These are phyloP conservation scores for Siniperca obscura DNA, from an alignment of 2,797 vertebrate species.

Conservation along the genomic window DNA sequence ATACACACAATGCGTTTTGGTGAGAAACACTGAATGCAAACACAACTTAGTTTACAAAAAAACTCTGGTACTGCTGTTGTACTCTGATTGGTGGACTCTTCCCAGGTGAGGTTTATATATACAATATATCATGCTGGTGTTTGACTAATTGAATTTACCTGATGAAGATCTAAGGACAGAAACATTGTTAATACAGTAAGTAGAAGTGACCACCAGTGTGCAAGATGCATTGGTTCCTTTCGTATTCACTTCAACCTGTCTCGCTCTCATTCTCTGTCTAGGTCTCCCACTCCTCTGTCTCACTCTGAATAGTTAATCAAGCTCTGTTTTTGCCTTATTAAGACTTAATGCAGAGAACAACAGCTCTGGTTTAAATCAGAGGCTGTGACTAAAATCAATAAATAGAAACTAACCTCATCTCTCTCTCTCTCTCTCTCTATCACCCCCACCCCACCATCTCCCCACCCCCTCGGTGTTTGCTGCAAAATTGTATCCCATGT, in stretches of 20 bases:
- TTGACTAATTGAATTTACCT: not conserved
- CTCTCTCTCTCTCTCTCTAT: not conserved
- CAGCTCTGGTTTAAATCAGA: constrained; percentile 65
- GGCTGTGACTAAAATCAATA: constrained; percentile 57
- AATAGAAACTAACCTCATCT: constrained; percentile 46
- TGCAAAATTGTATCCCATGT: constrained; percentile 90
- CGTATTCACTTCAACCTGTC: not conserved
- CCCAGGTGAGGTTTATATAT: not conserved
- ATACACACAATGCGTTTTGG: no score
- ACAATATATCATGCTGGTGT: not conserved
- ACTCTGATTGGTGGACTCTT: not conserved
- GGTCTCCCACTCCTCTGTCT: constrained; percentile 23
- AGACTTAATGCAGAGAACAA: constrained; percentile 62
- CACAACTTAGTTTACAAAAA: not conserved
- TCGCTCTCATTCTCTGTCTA: not conserved
- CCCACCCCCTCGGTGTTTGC: constrained; percentile 83
- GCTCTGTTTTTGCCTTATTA: constrained; percentile 64
- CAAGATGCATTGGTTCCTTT: not conserved
- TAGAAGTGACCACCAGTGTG: not conserved
- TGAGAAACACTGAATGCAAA: no score
- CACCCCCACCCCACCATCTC: not conserved
- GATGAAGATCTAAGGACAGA: not conserved
- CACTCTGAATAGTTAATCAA: constrained; percentile 49
- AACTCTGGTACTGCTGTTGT: not conserved
- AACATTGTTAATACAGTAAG: not conserved